A percentile compares a stretch with the other conserved stretches of the same genome.
Conservation (phyloP, 2,888 invertebrate genomes). For the Alcis repandata region DNA sequence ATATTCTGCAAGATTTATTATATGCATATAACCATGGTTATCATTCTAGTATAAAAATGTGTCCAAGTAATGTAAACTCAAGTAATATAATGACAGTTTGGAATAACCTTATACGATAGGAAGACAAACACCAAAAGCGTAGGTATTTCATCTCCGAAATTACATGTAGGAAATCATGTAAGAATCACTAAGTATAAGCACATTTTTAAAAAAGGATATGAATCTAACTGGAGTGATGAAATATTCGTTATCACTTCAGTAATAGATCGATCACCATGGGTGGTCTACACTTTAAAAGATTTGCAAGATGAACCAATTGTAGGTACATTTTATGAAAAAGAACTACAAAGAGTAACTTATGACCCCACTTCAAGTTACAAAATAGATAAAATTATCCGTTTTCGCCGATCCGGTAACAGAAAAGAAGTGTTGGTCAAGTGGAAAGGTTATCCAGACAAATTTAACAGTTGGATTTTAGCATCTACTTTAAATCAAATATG, state of each 20-base stretch:
- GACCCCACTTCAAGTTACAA: too few species aligned
- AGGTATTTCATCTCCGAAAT: constrained; percentile 21
- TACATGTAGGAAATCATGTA: constrained; percentile 33
- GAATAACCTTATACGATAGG: constrained; percentile 34
- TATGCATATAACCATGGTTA: constrained; percentile 43
- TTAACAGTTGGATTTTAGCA: too few species aligned
- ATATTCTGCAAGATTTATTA: constrained; percentile 36
- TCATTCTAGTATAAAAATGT: constrained; percentile 49
- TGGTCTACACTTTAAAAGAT: constrained; percentile 47
- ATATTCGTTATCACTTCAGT: constrained; percentile 44
- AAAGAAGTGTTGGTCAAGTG: too few species aligned
- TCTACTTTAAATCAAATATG: too few species aligned
- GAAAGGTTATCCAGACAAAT: too few species aligned
- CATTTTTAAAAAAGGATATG: constrained; percentile 52
- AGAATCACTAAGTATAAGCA: constrained; percentile 52
- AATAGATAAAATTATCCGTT: too few species aligned
- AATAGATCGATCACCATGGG: constrained; percentile 39
- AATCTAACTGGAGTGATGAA: constrained; percentile 55
- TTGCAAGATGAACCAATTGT: constrained; percentile 42
- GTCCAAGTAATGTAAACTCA: constrained; percentile 47
- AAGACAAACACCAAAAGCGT: background rate
- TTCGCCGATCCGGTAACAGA: too few species aligned
- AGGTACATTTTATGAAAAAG: constrained; percentile 51
- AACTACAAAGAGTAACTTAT: constrained; percentile 52
- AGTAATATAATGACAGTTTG: constrained; percentile 44